Percentiles rank a stretch among this genome's conserved stretches.
These are phyloP conservation scores for Vanessa atalanta DNA, from an alignment of 1,140 invertebrate genomes.

Conservation along the genomic window DNA sequence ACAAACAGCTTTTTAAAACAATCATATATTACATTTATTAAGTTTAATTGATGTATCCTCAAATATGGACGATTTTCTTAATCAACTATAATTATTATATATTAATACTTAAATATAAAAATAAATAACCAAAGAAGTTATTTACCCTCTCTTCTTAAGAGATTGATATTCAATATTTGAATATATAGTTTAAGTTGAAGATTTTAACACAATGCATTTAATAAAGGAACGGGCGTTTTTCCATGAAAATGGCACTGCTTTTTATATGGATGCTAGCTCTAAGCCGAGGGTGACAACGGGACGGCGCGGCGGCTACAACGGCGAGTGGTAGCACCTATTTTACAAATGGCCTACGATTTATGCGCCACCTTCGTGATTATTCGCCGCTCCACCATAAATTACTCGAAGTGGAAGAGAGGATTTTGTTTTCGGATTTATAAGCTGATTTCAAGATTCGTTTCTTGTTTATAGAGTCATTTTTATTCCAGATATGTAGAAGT, in stretches of 20 bases:
- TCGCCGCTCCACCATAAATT: conserved; percentile 73
- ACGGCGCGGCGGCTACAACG: conserved; percentile 17
- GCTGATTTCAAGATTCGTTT: conserved; percentile 52
- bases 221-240: neutral
- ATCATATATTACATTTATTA: too few relatives aligned
- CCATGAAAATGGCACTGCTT: neutral
- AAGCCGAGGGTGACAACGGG: conserved; percentile 57
- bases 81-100: too few relatives aligned
- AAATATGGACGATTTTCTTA: too few relatives aligned
- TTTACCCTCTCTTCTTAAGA: too few relatives aligned
- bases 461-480: conserved; percentile 1
- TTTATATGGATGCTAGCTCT: conserved; percentile 12
- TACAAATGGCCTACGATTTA: conserved; percentile 79
- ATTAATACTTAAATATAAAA: too few relatives aligned
- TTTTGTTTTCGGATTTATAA: conserved; percentile 77
- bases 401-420: conserved; percentile 61
- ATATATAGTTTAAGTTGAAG: too few relatives aligned
- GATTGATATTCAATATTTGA: too few relatives aligned
- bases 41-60: too few relatives aligned
- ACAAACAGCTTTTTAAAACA: too few relatives aligned
- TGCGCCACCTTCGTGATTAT: conserved; percentile 77
- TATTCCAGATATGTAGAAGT: neutral
- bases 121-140: too few relatives aligned
- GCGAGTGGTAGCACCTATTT: conserved; percentile 75
- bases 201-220: neutral